Percentiles rank a stretch among this genome's conserved stretches.
phyloP scores from a whole-genome alignment of 2,113 vertebrate species.

The Numenius arquata region DNA sequence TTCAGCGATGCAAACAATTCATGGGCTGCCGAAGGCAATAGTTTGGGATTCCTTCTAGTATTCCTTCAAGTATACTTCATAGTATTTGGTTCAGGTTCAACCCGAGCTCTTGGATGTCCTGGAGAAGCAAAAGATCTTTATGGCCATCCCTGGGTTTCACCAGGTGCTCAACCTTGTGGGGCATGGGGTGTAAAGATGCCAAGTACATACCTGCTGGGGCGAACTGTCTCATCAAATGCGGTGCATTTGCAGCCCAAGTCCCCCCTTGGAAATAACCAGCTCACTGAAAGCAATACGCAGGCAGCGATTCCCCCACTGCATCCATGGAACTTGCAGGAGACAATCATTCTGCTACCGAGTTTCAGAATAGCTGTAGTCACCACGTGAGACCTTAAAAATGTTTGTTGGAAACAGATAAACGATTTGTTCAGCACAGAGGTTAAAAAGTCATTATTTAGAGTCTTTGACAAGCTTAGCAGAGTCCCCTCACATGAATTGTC shows the following conservation, averaged over 20 bases:
- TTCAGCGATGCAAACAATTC: background rate
- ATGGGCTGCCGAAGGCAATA: fast-evolving
- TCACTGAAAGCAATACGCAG: background rate
- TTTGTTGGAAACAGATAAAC: background rate
- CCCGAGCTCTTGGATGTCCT: background rate
- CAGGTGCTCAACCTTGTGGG: background rate
- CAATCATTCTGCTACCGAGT: background rate
- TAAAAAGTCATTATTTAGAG: background rate
- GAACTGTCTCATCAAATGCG: background rate
- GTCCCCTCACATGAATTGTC: background rate
- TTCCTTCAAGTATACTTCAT: background rate
- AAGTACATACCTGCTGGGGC: background rate
- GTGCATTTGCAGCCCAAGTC: background rate
- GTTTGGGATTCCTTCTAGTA: background rate
- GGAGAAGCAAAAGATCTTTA: background rate
- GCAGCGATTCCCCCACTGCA: background rate
- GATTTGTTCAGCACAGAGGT: background rate
- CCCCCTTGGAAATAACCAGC: fast-evolving
- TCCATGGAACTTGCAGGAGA: background rate
- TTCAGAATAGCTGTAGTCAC: background rate
- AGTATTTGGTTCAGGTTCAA: background rate
- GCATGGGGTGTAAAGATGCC: background rate
- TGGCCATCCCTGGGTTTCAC: background rate
- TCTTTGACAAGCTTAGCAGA: background rate
- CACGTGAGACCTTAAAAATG: background rate